Percentiles rank a stretch among this genome's conserved stretches.
Conservation (phyloP, 2,113 vertebrate genomes). For the Saccopteryx leptura region DNA sequence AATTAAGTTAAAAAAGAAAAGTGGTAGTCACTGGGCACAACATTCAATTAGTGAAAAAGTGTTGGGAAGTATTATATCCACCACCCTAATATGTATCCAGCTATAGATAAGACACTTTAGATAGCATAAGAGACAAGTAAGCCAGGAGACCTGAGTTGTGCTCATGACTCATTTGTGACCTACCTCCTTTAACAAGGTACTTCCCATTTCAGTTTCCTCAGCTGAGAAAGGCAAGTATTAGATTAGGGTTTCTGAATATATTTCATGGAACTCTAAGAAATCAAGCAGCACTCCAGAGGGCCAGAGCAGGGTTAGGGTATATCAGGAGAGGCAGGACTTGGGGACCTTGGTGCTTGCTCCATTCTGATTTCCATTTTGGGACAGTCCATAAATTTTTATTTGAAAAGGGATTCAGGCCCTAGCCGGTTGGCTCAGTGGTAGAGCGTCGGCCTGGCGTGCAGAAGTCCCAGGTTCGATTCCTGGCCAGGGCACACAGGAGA, state of each 20-base stretch:
- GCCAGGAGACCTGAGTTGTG: neutral
- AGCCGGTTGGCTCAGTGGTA: too few relatives aligned
- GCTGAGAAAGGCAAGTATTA: neutral
- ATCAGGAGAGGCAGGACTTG: neutral
- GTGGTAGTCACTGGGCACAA: neutral
- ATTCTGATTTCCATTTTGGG: constrained; percentile 23
- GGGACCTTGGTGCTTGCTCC: neutral
- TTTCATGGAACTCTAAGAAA: neutral
- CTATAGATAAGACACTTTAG: neutral
- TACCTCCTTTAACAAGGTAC: neutral
- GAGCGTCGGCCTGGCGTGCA: too few relatives aligned
- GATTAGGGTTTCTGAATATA: neutral
- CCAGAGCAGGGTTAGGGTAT: neutral
- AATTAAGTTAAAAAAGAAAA: constrained; percentile 1
- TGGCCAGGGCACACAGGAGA: too few relatives aligned
- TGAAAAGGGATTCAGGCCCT: neutral
- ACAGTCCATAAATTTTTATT: neutral
- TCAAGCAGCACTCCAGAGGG: neutral
- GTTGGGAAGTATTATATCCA: neutral
- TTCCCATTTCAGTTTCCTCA: neutral
- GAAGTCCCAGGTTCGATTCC: too few relatives aligned
- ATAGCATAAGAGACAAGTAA: neutral
- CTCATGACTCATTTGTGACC: neutral
- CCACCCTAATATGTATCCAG: neutral
- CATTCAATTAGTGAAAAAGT: neutral